Base-by-base conservation (phyloP, 2,113 vertebrate genomes). In the Pimephales promelas region DNA sequence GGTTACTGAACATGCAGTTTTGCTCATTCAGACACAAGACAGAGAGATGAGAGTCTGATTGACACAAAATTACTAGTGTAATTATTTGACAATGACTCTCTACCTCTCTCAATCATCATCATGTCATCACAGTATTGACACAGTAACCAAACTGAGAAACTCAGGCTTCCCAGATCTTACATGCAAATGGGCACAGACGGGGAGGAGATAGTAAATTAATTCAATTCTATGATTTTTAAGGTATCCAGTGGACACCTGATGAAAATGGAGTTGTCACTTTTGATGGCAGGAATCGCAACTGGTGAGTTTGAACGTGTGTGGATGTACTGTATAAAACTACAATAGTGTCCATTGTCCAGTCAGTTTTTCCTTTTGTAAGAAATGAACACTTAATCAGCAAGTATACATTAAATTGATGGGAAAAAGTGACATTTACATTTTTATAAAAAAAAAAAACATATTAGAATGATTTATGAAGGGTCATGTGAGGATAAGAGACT, bases 241-340 rank as follows among this genome's bases (percentile, higher is more conserved):
- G 98, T 43, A 98, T 98, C 88, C 96, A 98, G 78, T 99, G 97
- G 98, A 94, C 91, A 4, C 96, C 97, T 54, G 97, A 99, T 90
- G 95, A 97, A 88, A 97, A 98, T 0, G 98, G 97, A n/a, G 98
- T 99, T 22, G 95, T 99, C 79, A 94, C 96, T 10, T 99, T 98
- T 0, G 98, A 99, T 88, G 97, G 95, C 89, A 94, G 98, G 82
- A 98, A 98, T 90, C 95, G 97, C 22, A 97, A 97, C 89, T 98
- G 97, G 97, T 98, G 85, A 94, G 93, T 10, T 28, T 24, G 43
- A 10, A n/a, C 22, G 52, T 20, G 43, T 49, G 47, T 49, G 49
- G 16, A 20, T 20, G 18, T 20, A 22, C 52, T 8, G 52, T 54
- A 22, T 20, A 22, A 22, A 54, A 54, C 52, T 54, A 54, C 18